Conservation (phyloP, 2,888 invertebrate species). For the Acrocyrtus sp. region DNA sequence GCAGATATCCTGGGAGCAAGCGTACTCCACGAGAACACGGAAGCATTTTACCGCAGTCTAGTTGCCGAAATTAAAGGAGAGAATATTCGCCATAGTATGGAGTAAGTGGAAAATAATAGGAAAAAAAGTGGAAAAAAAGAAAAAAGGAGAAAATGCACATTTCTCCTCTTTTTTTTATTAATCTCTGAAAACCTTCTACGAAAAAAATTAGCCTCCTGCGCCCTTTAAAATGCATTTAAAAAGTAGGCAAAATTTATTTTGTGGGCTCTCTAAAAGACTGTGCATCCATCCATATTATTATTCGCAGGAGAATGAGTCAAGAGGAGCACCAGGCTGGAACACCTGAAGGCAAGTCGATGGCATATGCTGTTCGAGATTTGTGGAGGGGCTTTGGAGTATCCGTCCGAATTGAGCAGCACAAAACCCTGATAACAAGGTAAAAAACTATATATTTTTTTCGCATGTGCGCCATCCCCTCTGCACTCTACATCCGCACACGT, state of each 20-base stretch:
- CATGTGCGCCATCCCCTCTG: too few species aligned
- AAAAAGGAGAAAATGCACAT: too few species aligned
- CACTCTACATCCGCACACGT: too few species aligned
- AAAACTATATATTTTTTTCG: background rate
- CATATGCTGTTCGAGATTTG: slow-evolving; percentile 61
- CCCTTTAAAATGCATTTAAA: too few species aligned
- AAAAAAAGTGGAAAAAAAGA: too few species aligned
- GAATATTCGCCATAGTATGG: slow-evolving; percentile 60
- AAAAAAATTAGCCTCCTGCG: too few species aligned
- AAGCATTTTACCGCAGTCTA: slow-evolving; percentile 57
- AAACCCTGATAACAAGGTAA: slow-evolving; percentile 62
- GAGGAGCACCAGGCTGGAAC: slow-evolving; percentile 62
- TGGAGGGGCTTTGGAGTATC: slow-evolving; percentile 63
- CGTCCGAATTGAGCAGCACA: slow-evolving; percentile 62
- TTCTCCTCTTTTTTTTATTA: too few species aligned
- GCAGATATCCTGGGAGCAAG: too few species aligned
- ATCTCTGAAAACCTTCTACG: too few species aligned
- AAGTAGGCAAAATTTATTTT: background rate
- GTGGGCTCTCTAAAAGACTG: background rate
- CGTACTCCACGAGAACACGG: slow-evolving; percentile 56
- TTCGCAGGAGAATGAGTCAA: slow-evolving; percentile 61
- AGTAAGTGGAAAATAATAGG: slow-evolving; percentile 56
- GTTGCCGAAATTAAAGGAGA: slow-evolving; percentile 60
- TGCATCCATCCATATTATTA: too few species aligned
- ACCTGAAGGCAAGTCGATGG: slow-evolving; percentile 61